phyloP scores from a whole-genome alignment of 1,140 invertebrate genomes.

The Leptinotarsa lineolata region DNA sequence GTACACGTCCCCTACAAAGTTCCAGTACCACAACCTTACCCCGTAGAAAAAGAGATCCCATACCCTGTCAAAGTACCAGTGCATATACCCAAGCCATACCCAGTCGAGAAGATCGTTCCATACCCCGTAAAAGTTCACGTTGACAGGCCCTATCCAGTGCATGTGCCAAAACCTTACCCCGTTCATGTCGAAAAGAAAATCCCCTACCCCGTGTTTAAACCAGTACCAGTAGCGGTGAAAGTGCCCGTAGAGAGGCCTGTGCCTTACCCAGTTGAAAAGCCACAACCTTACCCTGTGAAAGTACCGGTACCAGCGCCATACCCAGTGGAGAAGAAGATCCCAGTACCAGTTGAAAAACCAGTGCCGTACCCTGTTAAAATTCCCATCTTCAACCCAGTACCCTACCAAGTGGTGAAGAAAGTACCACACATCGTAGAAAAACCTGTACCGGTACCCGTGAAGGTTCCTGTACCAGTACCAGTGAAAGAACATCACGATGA shows the following conservation, averaged over 20 bases:
- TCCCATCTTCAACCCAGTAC: constrained; percentile 65
- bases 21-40: constrained; percentile 65
- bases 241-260: constrained; percentile 64
- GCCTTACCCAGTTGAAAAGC: constrained; percentile 66
- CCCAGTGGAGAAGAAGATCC: constrained; percentile 62
- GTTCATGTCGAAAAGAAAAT: constrained; percentile 55
- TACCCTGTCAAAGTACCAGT: constrained; percentile 66
- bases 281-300: constrained; percentile 65
- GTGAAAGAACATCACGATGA: constrained; percentile 55
- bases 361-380: constrained; percentile 69
- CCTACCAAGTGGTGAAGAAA: constrained; percentile 69
- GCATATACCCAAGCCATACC: constrained; percentile 64
- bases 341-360: constrained; percentile 67
- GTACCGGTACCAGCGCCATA: constrained; percentile 62
- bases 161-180: constrained; percentile 54
- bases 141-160: constrained; percentile 63
- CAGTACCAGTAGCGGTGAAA: constrained; percentile 60
- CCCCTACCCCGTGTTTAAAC: constrained; percentile 59
- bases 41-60: constrained; percentile 67
- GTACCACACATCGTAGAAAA: constrained; percentile 65
- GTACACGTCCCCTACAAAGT: constrained; percentile 68
- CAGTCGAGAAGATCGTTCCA: constrained; percentile 63
- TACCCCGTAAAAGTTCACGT: constrained; percentile 68
- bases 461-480: constrained; percentile 67
- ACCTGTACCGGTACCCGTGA: constrained; percentile 65